Base-by-base conservation (phyloP, 2,888 invertebrate species). In the Didymodactylos carnosus region DNA sequence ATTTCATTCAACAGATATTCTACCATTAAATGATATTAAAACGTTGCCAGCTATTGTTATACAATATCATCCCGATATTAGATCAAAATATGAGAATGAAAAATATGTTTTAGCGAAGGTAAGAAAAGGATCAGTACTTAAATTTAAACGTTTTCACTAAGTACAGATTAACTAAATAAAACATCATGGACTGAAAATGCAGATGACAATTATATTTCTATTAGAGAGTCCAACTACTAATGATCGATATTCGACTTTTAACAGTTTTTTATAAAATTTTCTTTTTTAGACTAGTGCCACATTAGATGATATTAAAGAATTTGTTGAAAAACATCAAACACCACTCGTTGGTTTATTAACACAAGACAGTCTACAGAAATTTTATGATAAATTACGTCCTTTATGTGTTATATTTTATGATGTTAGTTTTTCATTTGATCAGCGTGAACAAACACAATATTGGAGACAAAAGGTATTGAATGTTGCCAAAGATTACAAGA, bases 381-480 rank as follows among this genome's bases (percentile, higher is more conserved):
- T 84, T 76, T 75, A 77, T 19, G 76, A 79, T 13, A 73, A 73
- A 4, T 78, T 78, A 16, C 79, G 81, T 41, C 86, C 86, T 3
- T 79, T 87, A 19, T 84, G 86, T 70, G 82, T 87, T 11, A 83
- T 86, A 35, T 87, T 87, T 79, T 86, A 84, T 80, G 85, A 85
- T 76, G 86, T 87, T 10, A 87, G 87, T 79, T 87, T 85, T 80
- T 82, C 84, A 49, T 83, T 85, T 78, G 85, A 86, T 75, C 83
- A 86, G 78, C 80, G 85, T 76, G 83, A 85, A 76, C 86, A 84
- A 72, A 86, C 86, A 13, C 84, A 86, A 78, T 78, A 83, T 73
- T 86, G 86, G 83, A 81, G 87, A 69, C 80, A 82, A 35, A 86
- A 86, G 78, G 81, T 87, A 39, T 80, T 86, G 5, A 80, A 82